A percentile compares a stretch with the other conserved stretches of the same genome.
Evolutionary conservation across 2,797 vertebrate genomes (phyloP).

Genomic region (Mormyrus hasselquistii): DNA sequence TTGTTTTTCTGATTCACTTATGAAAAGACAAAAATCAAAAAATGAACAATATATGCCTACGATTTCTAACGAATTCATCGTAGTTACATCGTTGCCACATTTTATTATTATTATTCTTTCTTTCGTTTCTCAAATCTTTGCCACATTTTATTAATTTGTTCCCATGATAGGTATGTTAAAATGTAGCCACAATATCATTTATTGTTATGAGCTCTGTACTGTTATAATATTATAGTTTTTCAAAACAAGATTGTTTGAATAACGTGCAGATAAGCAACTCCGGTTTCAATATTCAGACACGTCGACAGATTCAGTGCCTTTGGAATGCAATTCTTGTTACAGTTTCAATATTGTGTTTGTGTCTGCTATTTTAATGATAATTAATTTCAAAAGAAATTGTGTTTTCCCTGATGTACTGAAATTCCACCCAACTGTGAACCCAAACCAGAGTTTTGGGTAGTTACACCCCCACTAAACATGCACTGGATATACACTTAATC

Average conservation of each 20-base stretch:
- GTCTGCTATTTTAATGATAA: not conserved
- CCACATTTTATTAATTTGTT: not conserved
- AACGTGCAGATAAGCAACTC: not conserved
- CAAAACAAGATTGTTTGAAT: not conserved
- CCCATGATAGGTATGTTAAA: not conserved
- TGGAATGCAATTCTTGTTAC: not conserved
- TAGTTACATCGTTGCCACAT: not conserved
- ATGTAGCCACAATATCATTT: not conserved
- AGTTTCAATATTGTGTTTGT: not conserved
- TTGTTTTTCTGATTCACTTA: not conserved
- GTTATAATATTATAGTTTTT: not conserved
- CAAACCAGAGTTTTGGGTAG: not conserved
- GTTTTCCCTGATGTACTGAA: not conserved
- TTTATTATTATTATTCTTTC: not conserved
- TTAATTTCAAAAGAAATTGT: not conserved
- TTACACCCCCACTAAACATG: not conserved
- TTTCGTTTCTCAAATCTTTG: not conserved
- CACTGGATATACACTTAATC: not conserved
- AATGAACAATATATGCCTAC: not conserved
- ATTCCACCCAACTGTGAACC: not conserved
- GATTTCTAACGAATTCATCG: not conserved
- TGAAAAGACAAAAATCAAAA: not conserved
- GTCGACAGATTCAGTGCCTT: not conserved
- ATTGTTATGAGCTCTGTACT: not conserved
- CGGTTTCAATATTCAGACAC: not conserved